Conservation (phyloP, 2,797 vertebrate species). For the Sylvia borin region DNA sequence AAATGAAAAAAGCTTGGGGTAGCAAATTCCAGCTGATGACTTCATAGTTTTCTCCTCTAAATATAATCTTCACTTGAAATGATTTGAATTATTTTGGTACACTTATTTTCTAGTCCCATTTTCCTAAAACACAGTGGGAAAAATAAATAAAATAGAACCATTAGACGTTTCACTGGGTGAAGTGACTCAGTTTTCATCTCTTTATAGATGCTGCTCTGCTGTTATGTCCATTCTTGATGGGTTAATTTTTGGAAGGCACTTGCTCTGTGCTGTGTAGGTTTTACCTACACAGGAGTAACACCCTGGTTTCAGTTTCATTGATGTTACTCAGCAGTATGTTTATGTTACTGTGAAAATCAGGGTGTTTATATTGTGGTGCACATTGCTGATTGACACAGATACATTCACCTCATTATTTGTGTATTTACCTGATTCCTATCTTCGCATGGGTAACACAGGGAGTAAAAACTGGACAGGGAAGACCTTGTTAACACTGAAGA, state of each 20-base stretch:
- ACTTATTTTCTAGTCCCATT: not conserved
- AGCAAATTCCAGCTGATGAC: conserved; percentile 11
- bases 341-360: not conserved
- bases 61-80: not conserved
- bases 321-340: not conserved
- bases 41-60: not conserved
- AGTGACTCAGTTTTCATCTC: not conserved
- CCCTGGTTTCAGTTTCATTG: not conserved
- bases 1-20: not conserved
- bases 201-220: not conserved
- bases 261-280: not conserved
- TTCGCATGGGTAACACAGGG: not conserved
- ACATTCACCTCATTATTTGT: not conserved
- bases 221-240: not conserved
- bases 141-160: not conserved
- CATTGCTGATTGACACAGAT: not conserved
- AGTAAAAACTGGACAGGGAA: not conserved
- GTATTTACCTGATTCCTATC: not conserved
- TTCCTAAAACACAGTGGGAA: not conserved
- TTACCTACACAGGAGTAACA: not conserved
- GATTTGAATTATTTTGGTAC: not conserved
- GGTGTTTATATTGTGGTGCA: not conserved
- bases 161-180: not conserved
- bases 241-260: not conserved
- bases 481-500: not conserved